A percentile compares a stretch with the other conserved stretches of the same genome.
Evolutionary conservation across 2,113 vertebrate genomes (phyloP).

Genomic region (Hippocampus guttulatus): DNA sequence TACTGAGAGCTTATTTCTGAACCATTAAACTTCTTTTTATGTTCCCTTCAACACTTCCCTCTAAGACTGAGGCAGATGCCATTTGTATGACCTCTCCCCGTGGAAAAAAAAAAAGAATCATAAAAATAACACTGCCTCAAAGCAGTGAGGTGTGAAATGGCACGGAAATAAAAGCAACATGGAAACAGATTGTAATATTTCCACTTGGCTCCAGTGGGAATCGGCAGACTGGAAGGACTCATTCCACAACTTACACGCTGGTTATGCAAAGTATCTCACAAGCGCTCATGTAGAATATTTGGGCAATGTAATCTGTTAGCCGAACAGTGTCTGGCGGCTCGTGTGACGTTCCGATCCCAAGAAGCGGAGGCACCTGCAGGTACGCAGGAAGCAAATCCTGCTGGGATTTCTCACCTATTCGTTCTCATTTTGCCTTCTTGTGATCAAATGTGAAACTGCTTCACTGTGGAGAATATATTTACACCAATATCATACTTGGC

Average conservation of each 20-base stretch:
- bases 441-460: constrained; percentile 45
- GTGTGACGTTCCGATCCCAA: constrained; percentile 47
- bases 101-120: not conserved
- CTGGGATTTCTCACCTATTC: constrained; percentile 39
- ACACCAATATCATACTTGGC: not conserved
- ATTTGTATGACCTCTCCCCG: constrained; percentile 18
- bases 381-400: constrained; percentile 50
- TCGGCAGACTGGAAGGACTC: not conserved
- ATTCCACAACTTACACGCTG: not conserved
- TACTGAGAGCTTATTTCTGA: constrained; percentile 6
- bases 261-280: constrained; percentile 9
- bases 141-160: constrained; percentile 13
- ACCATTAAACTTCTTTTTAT: not conserved
- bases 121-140: constrained; percentile 3
- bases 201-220: constrained; percentile 6
- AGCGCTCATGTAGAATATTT: constrained; percentile 19
- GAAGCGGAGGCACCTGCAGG: constrained; percentile 60
- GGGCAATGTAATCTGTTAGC: constrained; percentile 48
- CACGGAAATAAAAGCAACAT: constrained; percentile 19
- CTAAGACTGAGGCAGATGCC: constrained; percentile 3
- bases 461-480: constrained; percentile 18
- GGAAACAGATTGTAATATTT: constrained; percentile 16
- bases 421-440: constrained; percentile 34
- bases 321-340: constrained; percentile 50
- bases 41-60: not conserved